Percentiles rank a stretch among this genome's conserved stretches.
Conservation (phyloP, 2,797 vertebrate species). For the Rhinichthys osculus region DNA sequence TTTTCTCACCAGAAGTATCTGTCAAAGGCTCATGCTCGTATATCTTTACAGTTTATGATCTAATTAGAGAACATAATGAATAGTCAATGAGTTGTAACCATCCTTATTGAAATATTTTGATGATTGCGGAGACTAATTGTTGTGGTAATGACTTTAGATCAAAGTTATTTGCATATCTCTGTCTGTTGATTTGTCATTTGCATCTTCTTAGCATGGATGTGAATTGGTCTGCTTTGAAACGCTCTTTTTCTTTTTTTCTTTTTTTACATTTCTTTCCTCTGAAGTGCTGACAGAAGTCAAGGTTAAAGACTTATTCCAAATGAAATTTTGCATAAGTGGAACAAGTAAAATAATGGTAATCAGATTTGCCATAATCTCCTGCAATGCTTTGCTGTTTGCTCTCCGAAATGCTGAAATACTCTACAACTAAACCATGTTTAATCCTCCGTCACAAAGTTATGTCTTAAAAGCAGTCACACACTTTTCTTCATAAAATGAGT, state of each 20-base stretch:
- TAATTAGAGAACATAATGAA: slow-evolving; percentile 77
- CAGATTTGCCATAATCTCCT: slow-evolving; percentile 37
- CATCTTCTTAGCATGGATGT: slow-evolving; percentile 57
- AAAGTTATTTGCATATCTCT: slow-evolving; percentile 71
- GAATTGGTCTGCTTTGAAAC: slow-evolving; percentile 45
- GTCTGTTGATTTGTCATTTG: slow-evolving; percentile 67
- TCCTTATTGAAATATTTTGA: slow-evolving; percentile 77
- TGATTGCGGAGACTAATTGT: slow-evolving; percentile 75
- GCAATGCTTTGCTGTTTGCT: slow-evolving; percentile 23
- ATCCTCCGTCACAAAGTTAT: slow-evolving; percentile 20
- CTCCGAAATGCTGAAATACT: not conserved
- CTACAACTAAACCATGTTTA: slow-evolving; percentile 9
- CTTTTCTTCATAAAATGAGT: slow-evolving; percentile 1
- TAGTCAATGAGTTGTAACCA: slow-evolving; percentile 76
- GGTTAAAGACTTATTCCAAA: slow-evolving; percentile 3
- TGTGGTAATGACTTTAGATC: slow-evolving; percentile 70
- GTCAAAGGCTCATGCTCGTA: slow-evolving; percentile 67
- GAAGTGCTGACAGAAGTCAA: slow-evolving; percentile 14
- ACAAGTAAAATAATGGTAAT: slow-evolving; percentile 31
- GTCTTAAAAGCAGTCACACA: not conserved
- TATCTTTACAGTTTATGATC: slow-evolving; percentile 76
- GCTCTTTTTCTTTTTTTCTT: not conserved
- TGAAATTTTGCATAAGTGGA: slow-evolving; percentile 11
- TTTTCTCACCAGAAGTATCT: slow-evolving; percentile 65
- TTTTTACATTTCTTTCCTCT: slow-evolving; percentile 1